phyloP scores from a whole-genome alignment of 2,113 vertebrate genomes.

The Synchiropus splendidus region DNA sequence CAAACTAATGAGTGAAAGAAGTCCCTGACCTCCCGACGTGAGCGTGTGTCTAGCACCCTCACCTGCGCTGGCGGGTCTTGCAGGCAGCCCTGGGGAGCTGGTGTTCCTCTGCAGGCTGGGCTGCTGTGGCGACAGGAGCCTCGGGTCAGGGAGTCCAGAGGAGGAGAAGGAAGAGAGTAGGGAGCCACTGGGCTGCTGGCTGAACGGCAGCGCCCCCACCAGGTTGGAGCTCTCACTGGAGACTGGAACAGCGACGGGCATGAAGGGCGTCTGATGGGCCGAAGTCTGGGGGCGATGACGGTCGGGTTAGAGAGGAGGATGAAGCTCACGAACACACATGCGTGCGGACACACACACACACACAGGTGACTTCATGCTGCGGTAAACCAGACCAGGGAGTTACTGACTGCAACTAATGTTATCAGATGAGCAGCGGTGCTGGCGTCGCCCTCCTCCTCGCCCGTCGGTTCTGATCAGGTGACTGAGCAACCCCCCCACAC shows the following conservation, averaged over 20 bases:
- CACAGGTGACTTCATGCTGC: constrained; percentile 1
- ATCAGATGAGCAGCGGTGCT: too few relatives aligned
- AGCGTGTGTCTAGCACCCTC: constrained; percentile 14
- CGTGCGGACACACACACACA: constrained; percentile 1
- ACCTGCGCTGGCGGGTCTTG: constrained; percentile 93
- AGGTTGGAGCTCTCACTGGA: constrained; percentile 76
- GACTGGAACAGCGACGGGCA: constrained; percentile 94
- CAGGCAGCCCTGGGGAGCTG: constrained; percentile 85
- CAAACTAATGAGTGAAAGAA: neutral
- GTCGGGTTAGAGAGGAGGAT: constrained; percentile 14
- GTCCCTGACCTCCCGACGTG: too few relatives aligned
- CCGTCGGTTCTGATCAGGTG: too few relatives aligned
- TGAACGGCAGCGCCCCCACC: constrained; percentile 75
- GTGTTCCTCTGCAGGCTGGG: constrained; percentile 83
- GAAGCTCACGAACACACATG: constrained; percentile 3
- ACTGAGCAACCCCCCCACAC: too few relatives aligned
- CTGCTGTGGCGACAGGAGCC: constrained; percentile 90
- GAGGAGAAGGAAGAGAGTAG: constrained; percentile 86
- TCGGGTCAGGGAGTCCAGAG: constrained; percentile 84
- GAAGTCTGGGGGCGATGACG: constrained; percentile 67
- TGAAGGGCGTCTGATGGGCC: constrained; percentile 88
- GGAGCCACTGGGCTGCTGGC: constrained; percentile 76
- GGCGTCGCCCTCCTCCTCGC: too few relatives aligned
- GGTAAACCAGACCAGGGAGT: neutral
- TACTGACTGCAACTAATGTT: too few relatives aligned